Evolutionary conservation across 35 echinoderm and acorn worm genomes (phyloP).

Genomic region (Holothuria glaberrima): DNA sequence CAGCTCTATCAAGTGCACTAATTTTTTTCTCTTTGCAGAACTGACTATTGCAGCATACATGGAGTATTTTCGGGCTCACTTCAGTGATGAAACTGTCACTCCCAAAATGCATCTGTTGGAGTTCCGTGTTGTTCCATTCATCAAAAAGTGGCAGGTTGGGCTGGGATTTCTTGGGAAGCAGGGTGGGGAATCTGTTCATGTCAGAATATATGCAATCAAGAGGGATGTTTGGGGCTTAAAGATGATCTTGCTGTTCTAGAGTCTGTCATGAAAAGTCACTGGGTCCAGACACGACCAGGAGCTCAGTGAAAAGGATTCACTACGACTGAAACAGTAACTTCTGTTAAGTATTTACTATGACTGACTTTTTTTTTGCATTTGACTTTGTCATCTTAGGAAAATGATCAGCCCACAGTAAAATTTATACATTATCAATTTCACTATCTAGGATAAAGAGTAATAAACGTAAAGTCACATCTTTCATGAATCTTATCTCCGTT

Average conservation of each 20-base stretch:
- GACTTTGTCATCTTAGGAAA: background rate
- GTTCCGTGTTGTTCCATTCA: conserved; percentile 56
- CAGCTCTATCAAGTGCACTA: background rate
- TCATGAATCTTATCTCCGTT: no score
- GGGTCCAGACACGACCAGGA: conserved; percentile 42
- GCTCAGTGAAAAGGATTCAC: background rate
- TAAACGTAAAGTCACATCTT: no score
- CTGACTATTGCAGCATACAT: conserved; percentile 27
- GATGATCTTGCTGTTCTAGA: conserved; percentile 31
- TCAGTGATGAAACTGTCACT: conserved; percentile 35
- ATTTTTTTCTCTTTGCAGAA: conserved; percentile 19
- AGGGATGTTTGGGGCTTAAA: conserved; percentile 44
- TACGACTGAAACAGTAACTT: background rate
- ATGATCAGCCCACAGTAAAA: background rate
- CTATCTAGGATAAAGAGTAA: no score
- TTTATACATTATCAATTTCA: no score
- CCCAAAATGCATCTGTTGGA: conserved; percentile 72
- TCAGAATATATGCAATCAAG: conserved; percentile 44
- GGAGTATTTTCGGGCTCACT: conserved; percentile 27
- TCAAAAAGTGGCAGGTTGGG: conserved; percentile 50
- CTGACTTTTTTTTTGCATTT: background rate
- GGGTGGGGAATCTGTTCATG: conserved; percentile 71
- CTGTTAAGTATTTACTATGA: background rate
- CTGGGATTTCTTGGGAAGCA: conserved; percentile 64
- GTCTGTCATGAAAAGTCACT: conserved; percentile 51